A percentile compares a stretch with the other conserved stretches of the same genome.
Evolutionary conservation across 2,113 vertebrate genomes (phyloP).

Genomic region (Xenus cinereus): DNA sequence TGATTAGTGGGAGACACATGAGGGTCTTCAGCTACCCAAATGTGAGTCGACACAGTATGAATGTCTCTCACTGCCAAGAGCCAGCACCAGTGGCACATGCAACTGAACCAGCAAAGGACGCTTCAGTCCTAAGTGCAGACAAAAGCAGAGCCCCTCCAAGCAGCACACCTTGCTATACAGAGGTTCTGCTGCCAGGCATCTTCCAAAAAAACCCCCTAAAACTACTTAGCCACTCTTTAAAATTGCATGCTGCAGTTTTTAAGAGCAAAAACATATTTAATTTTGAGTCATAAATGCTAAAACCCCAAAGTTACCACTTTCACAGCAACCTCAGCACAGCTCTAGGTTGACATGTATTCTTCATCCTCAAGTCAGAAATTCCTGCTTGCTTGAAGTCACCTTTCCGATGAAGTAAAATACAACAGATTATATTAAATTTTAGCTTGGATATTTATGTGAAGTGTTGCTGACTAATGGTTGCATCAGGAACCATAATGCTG

Average conservation of each 20-base stretch:
- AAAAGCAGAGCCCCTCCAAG: not conserved
- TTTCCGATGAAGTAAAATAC: not conserved
- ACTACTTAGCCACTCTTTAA: not conserved
- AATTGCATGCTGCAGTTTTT: not conserved
- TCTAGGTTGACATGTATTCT: not conserved
- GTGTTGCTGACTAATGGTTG: not conserved
- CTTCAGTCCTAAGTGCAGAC: not conserved
- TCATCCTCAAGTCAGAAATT: not conserved
- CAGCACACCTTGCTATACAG: accelerated
- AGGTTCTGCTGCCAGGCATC: not conserved
- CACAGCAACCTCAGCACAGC: not conserved
- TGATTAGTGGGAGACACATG: not conserved
- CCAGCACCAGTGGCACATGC: accelerated
- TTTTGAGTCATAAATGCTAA: not conserved
- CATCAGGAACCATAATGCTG: not conserved
- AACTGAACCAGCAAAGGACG: not conserved
- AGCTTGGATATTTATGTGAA: not conserved
- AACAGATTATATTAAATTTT: not conserved
- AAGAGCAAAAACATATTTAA: not conserved
- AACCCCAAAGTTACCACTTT: not conserved
- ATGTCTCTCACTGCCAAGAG: not conserved
- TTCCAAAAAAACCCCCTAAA: not conserved
- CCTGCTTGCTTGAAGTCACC: not conserved
- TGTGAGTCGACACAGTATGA: not conserved
- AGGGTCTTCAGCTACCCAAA: not conserved